Percentiles rank a stretch among this genome's conserved stretches.
Conservation (phyloP, 2,797 vertebrate species). For the Propithecus perrieri region DNA sequence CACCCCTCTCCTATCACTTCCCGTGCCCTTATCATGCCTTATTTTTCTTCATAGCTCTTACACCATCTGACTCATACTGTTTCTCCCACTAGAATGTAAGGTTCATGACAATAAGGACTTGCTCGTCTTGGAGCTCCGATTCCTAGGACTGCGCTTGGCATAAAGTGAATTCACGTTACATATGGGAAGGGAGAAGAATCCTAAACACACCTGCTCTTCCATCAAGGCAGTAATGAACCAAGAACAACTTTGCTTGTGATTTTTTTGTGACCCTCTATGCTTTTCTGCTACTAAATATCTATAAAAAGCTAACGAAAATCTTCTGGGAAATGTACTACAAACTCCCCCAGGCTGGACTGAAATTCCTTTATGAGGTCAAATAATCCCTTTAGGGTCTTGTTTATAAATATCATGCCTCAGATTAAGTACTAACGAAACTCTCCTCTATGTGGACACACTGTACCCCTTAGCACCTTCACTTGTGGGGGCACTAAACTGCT, state of each 20-base stretch:
- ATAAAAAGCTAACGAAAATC: not conserved
- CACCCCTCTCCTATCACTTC: not conserved
- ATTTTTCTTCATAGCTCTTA: not conserved
- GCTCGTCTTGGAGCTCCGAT: not conserved
- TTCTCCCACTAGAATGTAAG: not conserved
- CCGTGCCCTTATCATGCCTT: not conserved
- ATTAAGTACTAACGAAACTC: not conserved
- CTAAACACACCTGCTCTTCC: not conserved
- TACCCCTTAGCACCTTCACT: rapidly evolving
- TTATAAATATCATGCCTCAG: not conserved
- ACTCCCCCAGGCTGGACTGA: not conserved
- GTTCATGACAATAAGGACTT: not conserved
- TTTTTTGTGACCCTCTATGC: not conserved
- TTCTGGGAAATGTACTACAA: not conserved
- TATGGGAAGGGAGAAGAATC: not conserved
- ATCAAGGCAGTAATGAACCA: not conserved
- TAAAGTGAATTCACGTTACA: too few relatives aligned
- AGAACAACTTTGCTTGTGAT: not conserved
- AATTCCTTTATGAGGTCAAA: constrained; percentile 28
- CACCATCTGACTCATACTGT: rapidly evolving
- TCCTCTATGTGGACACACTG: not conserved
- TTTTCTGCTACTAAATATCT: not conserved
- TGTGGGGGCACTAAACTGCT: not conserved
- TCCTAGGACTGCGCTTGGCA: not conserved
- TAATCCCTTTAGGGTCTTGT: not conserved